phyloP scores from a whole-genome alignment of 2,113 vertebrate genomes.

The Podilymbus podiceps region DNA sequence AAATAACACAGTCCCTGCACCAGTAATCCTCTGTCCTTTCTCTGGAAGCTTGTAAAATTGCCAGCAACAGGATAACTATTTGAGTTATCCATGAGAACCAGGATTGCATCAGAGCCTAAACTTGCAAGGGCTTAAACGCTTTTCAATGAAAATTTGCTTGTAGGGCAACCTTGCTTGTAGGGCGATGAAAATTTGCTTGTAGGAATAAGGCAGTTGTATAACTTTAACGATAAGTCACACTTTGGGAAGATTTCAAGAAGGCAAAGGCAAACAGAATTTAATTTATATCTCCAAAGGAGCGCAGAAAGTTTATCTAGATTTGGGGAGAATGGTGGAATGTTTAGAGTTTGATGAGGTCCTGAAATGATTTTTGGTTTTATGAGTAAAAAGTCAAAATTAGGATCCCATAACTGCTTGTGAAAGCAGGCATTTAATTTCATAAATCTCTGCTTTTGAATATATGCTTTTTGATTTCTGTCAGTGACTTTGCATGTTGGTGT shows the following conservation, averaged over 20 bases:
- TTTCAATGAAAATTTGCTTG: neutral
- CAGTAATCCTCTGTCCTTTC: neutral
- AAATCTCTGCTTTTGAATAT: neutral
- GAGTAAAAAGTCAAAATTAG: neutral
- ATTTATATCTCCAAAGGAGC: neutral
- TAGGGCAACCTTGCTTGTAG: neutral
- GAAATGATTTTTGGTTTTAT: neutral
- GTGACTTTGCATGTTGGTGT: neutral
- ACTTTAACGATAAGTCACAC: neutral
- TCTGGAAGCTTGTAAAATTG: neutral
- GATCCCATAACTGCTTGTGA: neutral
- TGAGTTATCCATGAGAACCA: neutral
- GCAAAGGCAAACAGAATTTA: neutral
- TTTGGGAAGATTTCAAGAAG: neutral
- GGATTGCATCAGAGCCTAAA: neutral
- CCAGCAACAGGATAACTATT: neutral
- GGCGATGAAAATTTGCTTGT: neutral
- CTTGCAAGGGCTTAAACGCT: neutral
- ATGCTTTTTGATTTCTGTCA: neutral
- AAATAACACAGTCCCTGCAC: fast-evolving
- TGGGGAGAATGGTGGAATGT: neutral
- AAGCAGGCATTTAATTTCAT: neutral
- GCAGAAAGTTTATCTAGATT: neutral
- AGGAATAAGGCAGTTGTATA: neutral
- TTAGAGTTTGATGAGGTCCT: neutral